Conservation (phyloP, 2,797 vertebrate species). For the Huso huso region DNA sequence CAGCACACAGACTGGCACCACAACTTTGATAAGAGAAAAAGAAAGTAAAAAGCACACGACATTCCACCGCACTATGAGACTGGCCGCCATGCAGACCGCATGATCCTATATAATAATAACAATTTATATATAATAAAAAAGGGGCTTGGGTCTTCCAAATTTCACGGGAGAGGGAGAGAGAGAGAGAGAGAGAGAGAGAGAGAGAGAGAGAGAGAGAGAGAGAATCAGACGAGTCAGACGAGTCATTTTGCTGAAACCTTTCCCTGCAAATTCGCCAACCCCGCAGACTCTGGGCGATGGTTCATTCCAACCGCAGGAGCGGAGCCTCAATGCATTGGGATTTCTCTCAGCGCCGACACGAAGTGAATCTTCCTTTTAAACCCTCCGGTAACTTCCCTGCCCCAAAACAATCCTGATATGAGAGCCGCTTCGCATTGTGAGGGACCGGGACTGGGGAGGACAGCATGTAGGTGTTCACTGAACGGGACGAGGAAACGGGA, state of each 20-base stretch:
- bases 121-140: too few species aligned
- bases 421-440: slow-evolving; percentile 39
- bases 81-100: too few species aligned
- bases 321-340: slow-evolving; percentile 88
- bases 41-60: too few species aligned
- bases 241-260: slow-evolving; percentile 36
- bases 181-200: too few species aligned
- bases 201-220: too few species aligned
- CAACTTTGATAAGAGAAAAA: too few species aligned
- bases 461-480: slow-evolving; percentile 68
- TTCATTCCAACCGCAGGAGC: slow-evolving; percentile 97
- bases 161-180: too few species aligned
- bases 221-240: too few species aligned
- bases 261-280: slow-evolving; percentile 51
- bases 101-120: too few species aligned
- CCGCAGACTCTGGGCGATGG: slow-evolving; percentile 79
- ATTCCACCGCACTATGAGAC: too few species aligned
- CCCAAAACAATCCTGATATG: slow-evolving; percentile 48
- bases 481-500: slow-evolving; percentile 55
- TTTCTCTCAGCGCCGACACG: slow-evolving; percentile 77
- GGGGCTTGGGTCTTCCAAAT: too few species aligned
- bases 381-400: slow-evolving; percentile 58
- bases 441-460: slow-evolving; percentile 54
- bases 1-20: too few species aligned
- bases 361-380: slow-evolving; percentile 61